Evolutionary conservation across 2,888 invertebrate genomes (phyloP).

Genomic region (Nomada flava): DNA sequence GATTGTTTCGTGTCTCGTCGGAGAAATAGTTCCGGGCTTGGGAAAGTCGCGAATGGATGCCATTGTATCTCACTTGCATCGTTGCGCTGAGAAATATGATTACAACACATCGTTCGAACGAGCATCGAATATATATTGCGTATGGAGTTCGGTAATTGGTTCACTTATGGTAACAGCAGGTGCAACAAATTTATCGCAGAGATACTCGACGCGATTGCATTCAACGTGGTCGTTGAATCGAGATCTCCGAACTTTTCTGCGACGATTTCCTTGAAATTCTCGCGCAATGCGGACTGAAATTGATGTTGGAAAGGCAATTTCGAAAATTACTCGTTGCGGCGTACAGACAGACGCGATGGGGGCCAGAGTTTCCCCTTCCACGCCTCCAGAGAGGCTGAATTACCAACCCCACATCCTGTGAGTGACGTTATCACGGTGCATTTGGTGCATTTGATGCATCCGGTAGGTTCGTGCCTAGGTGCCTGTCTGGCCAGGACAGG

Average conservation of each 20-base stretch:
- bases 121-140: too few relatives aligned
- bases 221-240: neutral
- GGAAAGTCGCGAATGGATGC: too few relatives aligned
- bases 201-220: too few relatives aligned
- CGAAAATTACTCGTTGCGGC: slow-evolving; percentile 64
- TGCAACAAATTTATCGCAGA: too few relatives aligned
- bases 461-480: slow-evolving; percentile 67
- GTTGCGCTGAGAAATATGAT: too few relatives aligned
- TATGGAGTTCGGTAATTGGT: too few relatives aligned
- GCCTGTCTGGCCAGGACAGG: slow-evolving; percentile 71
- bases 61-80: too few relatives aligned
- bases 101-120: too few relatives aligned
- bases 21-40: too few relatives aligned
- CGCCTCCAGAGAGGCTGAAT: slow-evolving; percentile 58
- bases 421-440: slow-evolving; percentile 78
- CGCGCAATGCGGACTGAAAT: slow-evolving; percentile 40
- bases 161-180: too few relatives aligned
- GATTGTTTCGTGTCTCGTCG: too few relatives aligned
- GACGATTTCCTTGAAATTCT: neutral
- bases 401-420: slow-evolving; percentile 73
- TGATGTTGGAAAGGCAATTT: slow-evolving; percentile 65
- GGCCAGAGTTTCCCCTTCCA: slow-evolving; percentile 49
- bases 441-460: slow-evolving; percentile 71
- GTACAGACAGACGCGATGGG: slow-evolving; percentile 37
- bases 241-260: neutral